Evolutionary conservation across 2,797 vertebrate species (phyloP).

Genomic region (Takifugu rubripes): DNA sequence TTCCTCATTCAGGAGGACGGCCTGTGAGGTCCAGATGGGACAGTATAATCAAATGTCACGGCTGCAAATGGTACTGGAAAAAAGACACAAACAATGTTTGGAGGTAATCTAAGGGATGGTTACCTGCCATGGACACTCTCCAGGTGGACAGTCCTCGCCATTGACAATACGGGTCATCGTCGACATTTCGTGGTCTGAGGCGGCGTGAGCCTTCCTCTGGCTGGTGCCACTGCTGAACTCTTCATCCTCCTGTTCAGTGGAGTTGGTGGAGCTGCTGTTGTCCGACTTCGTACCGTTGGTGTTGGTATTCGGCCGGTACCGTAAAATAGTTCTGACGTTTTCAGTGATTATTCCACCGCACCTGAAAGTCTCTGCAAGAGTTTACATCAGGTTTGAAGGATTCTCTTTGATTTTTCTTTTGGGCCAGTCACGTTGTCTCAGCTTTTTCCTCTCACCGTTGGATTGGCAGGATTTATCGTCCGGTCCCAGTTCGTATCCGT

Average conservation of each 20-base stretch:
- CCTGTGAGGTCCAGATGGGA: constrained; percentile 63
- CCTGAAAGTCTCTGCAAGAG: constrained; percentile 78
- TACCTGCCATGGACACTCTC: constrained; percentile 64
- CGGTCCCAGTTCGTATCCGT: constrained; percentile 75
- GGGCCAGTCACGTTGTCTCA: background rate
- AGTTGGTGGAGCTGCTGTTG: background rate
- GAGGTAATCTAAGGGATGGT: background rate
- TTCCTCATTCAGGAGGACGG: constrained; percentile 81
- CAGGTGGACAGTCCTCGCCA: constrained; percentile 70
- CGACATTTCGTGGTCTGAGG: fast-evolving
- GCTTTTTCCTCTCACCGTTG: constrained; percentile 67
- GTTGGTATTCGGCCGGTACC: constrained; percentile 8
- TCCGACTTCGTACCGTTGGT: background rate
- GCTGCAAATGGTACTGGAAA: background rate
- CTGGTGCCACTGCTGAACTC: background rate
- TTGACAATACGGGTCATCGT: constrained; percentile 73
- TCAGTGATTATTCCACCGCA: constrained; percentile 56
- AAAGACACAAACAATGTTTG: background rate
- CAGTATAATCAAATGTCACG: background rate
- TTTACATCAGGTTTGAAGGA: constrained; percentile 1
- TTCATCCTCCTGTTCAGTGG: background rate
- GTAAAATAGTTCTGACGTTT: constrained; percentile 36
- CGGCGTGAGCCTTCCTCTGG: too few relatives aligned
- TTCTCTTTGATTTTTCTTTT: background rate
- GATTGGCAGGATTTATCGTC: constrained; percentile 79